Evolutionary conservation across 2,797 vertebrate species (phyloP).

Genomic region (Thalassophryne amazonica): DNA sequence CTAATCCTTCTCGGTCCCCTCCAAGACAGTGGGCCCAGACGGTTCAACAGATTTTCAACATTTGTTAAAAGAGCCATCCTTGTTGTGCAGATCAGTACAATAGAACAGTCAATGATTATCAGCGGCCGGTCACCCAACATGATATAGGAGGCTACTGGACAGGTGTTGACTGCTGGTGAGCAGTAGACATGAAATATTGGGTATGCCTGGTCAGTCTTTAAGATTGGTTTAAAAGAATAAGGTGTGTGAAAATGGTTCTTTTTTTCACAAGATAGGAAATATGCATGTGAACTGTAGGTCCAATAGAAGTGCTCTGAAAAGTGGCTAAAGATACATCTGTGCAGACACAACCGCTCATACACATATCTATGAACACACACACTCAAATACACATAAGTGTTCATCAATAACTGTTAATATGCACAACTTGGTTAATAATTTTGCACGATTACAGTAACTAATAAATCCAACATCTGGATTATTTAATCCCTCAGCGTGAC

Average conservation of each 20-base stretch:
- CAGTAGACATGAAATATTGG: conserved; percentile 20
- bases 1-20: conserved; percentile 54
- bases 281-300: conserved; percentile 68
- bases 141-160: conserved; percentile 10
- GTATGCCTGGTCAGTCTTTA: conserved; percentile 23
- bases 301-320: conserved; percentile 76
- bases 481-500: conserved; percentile 33
- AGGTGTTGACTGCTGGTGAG: conserved; percentile 6
- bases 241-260: conserved; percentile 23
- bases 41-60: conserved; percentile 31
- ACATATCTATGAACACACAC: conserved; percentile 43
- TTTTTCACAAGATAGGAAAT: conserved; percentile 33
- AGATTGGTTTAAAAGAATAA: conserved; percentile 18
- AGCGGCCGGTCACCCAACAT: conserved; percentile 14
- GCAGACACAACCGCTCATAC: conserved; percentile 48
- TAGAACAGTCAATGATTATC: conserved; percentile 23
- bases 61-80: conserved; percentile 33
- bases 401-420: conserved; percentile 70
- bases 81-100: conserved; percentile 15
- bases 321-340: conserved; percentile 59
- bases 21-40: conserved; percentile 54
- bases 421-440: conserved; percentile 74
- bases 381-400: conserved; percentile 60
- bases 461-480: conserved; percentile 49
- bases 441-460: conserved; percentile 68